Evolutionary conservation across 2,113 vertebrate genomes (phyloP), one percentile per base, ranked within the genome.

Genomic region (Hippocampus comes): DNA sequence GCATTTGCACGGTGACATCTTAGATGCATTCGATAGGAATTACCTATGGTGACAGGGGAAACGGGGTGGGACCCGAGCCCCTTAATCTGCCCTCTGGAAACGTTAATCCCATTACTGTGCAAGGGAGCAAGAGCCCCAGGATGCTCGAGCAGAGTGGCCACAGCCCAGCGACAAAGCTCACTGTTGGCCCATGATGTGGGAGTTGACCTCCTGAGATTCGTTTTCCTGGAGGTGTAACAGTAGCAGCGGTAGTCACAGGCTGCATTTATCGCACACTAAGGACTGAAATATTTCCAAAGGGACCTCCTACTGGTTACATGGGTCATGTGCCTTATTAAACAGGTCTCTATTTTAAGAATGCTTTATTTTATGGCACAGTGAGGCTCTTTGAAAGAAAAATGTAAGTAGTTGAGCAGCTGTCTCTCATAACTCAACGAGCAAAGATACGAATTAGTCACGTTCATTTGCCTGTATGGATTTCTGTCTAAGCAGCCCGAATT

Each of bases 41-140:
- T 76, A 82, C 82, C 77, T 76, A 51, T 69, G n/a, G 56, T 80
- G 79, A 84, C 77, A 84, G 70, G 68, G 72, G 75, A 72, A 77
- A 57, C 74, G 74, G 77, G 79, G 68, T 80, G 71, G 81, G 81
- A 83, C 84, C 2, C 79, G 81, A 87, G 82, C 85, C 84, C 79
- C 85, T 74, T 89, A 88, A 90, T 91, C 89, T 86, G 82, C 55
- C 42, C 68, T 69, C 59, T 83, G 80, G 86, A 88, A 75, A 67
- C 75, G 59, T 60, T 88, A 87, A 91, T 90, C 89, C 71, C 83
- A 89, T 90, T 86, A 85, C 71, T 8, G 48, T 73, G 68, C 56
- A 67, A 78, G 78, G 82, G 78, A 86, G 71, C 73, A 66, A 77
- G 77, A 82, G 78, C 80, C 72, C 78, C 75, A 65, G 79, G 80